Percentiles rank a stretch among this genome's conserved stretches.
These are phyloP conservation scores for Macropus fuliginosus DNA, from an alignment of 2,797 vertebrate genomes.

Conservation along the genomic window DNA sequence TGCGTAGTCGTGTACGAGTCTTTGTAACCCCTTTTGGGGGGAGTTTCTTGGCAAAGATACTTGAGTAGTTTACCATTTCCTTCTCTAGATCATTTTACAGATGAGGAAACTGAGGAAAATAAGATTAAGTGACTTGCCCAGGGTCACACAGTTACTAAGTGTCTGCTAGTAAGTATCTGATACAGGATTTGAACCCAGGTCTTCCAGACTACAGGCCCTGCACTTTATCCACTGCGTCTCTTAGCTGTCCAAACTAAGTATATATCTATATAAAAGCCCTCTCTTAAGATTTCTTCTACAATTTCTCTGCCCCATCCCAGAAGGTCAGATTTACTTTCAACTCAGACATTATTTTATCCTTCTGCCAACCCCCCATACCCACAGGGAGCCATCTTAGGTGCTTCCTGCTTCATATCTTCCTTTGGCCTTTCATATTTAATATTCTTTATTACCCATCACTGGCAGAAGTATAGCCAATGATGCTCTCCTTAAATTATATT, in stretches of 20 bases:
- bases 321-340: background rate
- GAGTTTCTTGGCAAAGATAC: background rate
- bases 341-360: background rate
- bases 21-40: background rate
- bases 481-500: background rate
- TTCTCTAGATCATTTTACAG: background rate
- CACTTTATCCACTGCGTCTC: background rate
- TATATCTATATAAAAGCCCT: background rate
- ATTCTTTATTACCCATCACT: background rate
- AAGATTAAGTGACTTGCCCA: background rate
- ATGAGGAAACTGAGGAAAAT: background rate
- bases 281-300: background rate
- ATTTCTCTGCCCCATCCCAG: background rate
- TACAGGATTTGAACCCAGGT: background rate
- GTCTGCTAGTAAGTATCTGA: background rate
- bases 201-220: background rate
- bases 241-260: background rate
- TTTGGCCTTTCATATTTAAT: background rate
- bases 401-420: background rate
- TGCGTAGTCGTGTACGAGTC: background rate
- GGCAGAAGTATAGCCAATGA: background rate
- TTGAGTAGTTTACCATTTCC: background rate
- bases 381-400: background rate
- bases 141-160: background rate
- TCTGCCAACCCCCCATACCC: background rate